Base-by-base conservation (phyloP, 2,113 vertebrate genomes). In the Phalacrocorax pelagicus region DNA sequence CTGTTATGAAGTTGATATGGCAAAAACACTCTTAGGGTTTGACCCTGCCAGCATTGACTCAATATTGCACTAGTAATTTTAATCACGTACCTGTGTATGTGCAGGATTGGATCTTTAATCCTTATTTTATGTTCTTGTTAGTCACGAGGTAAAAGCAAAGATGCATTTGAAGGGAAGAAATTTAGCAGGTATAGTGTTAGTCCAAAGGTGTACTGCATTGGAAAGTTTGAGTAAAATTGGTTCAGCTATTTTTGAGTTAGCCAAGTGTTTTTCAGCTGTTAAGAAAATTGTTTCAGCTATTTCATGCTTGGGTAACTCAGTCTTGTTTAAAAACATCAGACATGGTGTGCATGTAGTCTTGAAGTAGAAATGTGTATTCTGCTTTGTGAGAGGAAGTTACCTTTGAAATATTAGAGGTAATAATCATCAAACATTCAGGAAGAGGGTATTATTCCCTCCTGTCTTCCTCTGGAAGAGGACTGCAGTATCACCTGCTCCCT, bases 201-300 rank as follows among this genome's bases (percentile, higher is more conserved):
- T 92, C 71, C 84, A 81, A 91, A 97, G 54, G 96, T 94, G 42
- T 96, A 54, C 71, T 88, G 67, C 93, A 81, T 61, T 90, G 90
- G 83, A 96, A 95, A 96, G 85, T 94, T 79, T 94, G 59, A 81
- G 77, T 92, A 97, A 98, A 98, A 98, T 97, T 96, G 83, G 55
- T 90, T 97, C 85, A 92, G 94, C 77, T 96, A 83, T 94, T 96
- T 98, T 95, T 95, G 86, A 97, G 93, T 97, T 96, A 97, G 86
- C 42, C 88, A 94, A 97, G 92, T 97, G 72, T 95, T 97, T 97
- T 97, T 97, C 93, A 96, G 94, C 92, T 97, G 91, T 96, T 97
- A 98, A 96, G 95, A 98, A 97, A 97, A 97, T 96, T 95, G 94
- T 95, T 97, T 94, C 89, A 96, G 92, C 88, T 97, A 97, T 81